Conservation (phyloP, 2,888 invertebrate species). For the Chirona hameri region DNA sequence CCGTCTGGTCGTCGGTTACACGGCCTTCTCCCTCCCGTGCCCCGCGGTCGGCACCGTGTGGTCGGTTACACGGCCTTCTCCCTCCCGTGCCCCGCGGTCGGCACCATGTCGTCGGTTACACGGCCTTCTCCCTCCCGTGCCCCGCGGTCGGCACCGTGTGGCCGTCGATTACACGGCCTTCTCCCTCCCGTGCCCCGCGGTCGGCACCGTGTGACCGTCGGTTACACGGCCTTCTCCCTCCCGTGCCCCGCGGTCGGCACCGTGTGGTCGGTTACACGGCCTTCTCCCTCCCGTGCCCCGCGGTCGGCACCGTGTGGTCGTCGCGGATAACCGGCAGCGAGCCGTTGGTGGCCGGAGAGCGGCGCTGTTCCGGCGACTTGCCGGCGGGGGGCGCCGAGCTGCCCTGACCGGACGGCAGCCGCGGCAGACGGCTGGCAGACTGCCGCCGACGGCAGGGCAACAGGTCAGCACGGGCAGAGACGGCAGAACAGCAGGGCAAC, state of each 20-base stretch:
- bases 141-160: conserved; percentile 66
- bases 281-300: conserved; percentile 64
- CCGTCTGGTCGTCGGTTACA: conserved; percentile 46
- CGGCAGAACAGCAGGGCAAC: no score
- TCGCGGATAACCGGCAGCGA: neutral
- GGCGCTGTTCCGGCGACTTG: neutral
- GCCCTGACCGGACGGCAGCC: neutral
- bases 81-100: no score
- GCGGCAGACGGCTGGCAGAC: neutral
- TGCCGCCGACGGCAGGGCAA: neutral
- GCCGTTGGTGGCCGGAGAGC: neutral
- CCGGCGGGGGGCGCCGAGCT: neutral
- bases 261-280: conserved; percentile 51
- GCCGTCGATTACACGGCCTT: neutral
- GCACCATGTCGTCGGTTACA: conserved; percentile 45
- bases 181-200: no score
- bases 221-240: conserved; percentile 59
- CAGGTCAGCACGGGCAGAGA: no score
- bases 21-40: conserved; percentile 60
- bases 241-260: conserved; percentile 71
- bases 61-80: neutral
- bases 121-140: conserved; percentile 60
- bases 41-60: conserved; percentile 66
- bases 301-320: conserved; percentile 58
- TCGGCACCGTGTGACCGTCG: no score